phyloP scores from a whole-genome alignment of 2,888 invertebrate species.

The Drosophila kokeensis region DNA sequence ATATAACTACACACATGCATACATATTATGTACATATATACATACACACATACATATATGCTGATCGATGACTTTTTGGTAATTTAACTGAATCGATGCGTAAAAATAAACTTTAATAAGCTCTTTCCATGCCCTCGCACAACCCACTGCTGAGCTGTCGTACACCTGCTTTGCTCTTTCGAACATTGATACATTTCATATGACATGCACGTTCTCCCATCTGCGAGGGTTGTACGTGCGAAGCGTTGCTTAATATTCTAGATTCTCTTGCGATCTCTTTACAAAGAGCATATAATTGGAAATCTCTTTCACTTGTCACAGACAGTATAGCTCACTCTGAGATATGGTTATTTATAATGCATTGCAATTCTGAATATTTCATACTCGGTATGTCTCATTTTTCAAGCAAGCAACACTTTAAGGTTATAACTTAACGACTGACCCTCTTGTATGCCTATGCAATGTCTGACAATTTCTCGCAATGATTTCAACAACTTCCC shows the following conservation, averaged over 20 bases:
- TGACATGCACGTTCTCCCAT: not conserved
- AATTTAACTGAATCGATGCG: constrained; percentile 76
- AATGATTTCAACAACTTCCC: constrained; percentile 68
- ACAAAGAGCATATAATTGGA: not conserved
- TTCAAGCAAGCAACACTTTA: not conserved
- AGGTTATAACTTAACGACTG: constrained; percentile 1
- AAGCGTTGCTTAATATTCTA: not conserved
- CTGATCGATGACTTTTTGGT: constrained; percentile 49
- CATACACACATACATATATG: not conserved
- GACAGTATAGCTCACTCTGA: not conserved
- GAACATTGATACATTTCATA: constrained; percentile 12
- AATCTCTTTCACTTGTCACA: not conserved
- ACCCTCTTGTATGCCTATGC: constrained; percentile 27
- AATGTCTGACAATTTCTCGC: constrained; percentile 47
- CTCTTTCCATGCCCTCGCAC: constrained; percentile 42
- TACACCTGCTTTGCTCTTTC: constrained; percentile 38
- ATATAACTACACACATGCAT: not conserved
- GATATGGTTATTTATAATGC: not conserved
- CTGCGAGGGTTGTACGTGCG: constrained; percentile 36
- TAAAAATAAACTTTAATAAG: constrained; percentile 76
- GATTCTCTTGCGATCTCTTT: not conserved
- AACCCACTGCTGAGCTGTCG: constrained; percentile 13
- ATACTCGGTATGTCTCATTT: not conserved
- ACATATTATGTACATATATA: not conserved
- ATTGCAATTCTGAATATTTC: not conserved